phyloP scores from a whole-genome alignment of 2,113 vertebrate species.

The Physeter macrocephalus region DNA sequence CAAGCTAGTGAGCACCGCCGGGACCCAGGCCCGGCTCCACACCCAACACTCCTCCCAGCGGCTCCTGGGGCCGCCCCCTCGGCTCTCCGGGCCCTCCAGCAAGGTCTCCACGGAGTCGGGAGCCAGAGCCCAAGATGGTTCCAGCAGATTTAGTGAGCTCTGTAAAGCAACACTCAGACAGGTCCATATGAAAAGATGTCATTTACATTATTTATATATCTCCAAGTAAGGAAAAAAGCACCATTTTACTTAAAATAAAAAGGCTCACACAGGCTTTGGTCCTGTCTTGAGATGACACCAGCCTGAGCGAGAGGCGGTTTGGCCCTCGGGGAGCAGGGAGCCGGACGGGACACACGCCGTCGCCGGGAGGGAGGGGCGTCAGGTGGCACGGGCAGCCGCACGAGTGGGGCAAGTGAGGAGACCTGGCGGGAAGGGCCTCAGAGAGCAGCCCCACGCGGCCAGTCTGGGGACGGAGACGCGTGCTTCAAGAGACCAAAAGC shows the following conservation, averaged over 20 bases:
- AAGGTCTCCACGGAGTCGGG: neutral
- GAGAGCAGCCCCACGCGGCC: neutral
- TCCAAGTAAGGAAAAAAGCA: conserved; percentile 69
- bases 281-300: conserved; percentile 33
- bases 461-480: neutral
- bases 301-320: conserved; percentile 56
- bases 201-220: conserved; percentile 54
- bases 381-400: neutral
- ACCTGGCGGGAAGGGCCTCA: neutral
- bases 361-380: neutral
- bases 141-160: conserved; percentile 2
- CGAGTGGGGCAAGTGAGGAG: neutral
- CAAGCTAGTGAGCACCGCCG: neutral
- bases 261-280: conserved; percentile 65
- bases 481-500: neutral
- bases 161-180: neutral
- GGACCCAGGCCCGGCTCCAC: neutral
- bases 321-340: conserved; percentile 37
- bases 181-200: conserved; percentile 43
- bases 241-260: conserved; percentile 71
- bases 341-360: neutral
- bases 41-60: neutral
- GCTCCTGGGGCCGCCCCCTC: neutral
- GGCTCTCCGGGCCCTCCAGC: neutral
- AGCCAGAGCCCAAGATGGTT: neutral